Conservation (phyloP, 2,113 vertebrate genomes). For the Ahaetulla prasina region DNA sequence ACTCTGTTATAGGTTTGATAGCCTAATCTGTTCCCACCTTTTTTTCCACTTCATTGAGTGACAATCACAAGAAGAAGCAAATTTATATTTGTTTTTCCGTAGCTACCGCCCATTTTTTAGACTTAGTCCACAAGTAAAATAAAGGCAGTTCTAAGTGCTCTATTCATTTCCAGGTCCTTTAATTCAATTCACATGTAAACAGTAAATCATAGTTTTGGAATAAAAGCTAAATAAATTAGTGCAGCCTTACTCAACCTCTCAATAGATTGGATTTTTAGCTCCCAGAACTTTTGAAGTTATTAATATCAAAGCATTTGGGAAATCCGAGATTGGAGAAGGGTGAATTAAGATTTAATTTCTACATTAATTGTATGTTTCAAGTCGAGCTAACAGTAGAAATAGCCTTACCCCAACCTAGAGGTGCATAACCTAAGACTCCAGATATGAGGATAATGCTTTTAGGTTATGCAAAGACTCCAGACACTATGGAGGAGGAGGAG, state of each 20-base stretch:
- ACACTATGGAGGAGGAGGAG: fast-evolving
- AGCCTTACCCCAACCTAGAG: background rate
- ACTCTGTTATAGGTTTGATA: background rate
- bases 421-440: background rate
- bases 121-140: background rate
- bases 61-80: background rate
- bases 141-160: background rate
- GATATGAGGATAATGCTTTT: background rate
- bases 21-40: background rate
- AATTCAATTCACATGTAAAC: background rate
- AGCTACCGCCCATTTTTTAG: background rate
- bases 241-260: background rate
- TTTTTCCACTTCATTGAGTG: background rate
- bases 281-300: background rate
- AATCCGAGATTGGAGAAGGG: background rate
- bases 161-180: background rate
- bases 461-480: no score
- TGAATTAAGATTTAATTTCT: background rate
- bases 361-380: background rate
- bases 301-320: background rate
- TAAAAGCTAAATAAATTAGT: background rate
- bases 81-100: background rate
- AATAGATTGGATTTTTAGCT: background rate
- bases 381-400: background rate
- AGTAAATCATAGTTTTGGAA: background rate